These are phyloP conservation scores for Steinernema scapterisci DNA, from an alignment of 2,888 invertebrate genomes.

Conservation along the genomic window DNA sequence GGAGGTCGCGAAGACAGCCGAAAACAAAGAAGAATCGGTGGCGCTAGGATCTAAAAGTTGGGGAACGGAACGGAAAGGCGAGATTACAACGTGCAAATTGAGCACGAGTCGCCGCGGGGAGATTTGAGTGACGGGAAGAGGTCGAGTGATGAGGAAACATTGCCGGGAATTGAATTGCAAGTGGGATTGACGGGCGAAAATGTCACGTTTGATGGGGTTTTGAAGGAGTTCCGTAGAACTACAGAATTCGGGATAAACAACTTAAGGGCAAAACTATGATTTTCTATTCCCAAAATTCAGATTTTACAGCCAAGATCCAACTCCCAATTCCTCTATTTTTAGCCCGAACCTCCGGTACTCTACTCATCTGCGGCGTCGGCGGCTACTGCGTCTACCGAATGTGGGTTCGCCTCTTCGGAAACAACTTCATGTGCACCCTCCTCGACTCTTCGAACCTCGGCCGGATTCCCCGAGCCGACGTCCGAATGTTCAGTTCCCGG, in stretches of 20 bases:
- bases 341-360: conserved; percentile 63
- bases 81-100: conserved; percentile 26
- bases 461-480: conserved; percentile 57
- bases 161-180: background rate
- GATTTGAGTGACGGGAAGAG: background rate
- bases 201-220: background rate
- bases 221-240: background rate
- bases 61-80: background rate
- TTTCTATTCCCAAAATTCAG: too few relatives aligned
- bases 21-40: too few relatives aligned
- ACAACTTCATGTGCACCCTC: conserved; percentile 59
- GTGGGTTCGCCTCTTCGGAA: conserved; percentile 51
- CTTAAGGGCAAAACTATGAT: too few relatives aligned
- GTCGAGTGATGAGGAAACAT: conserved; percentile 8
- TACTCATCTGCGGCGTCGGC: conserved; percentile 65
- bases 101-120: background rate
- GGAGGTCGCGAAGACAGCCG: background rate
- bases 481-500: conserved; percentile 15
- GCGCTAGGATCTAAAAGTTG: too few relatives aligned
- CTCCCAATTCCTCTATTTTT: conserved; percentile 42
- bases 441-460: conserved; percentile 54
- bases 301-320: too few relatives aligned
- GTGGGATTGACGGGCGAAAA: background rate
- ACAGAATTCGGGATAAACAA: too few relatives aligned
- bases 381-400: conserved; percentile 65